Evolutionary conservation across 1,140 invertebrate species (phyloP), one percentile per base, ranked within the genome.

Genomic region (Caenorhabditis latens): DNA sequence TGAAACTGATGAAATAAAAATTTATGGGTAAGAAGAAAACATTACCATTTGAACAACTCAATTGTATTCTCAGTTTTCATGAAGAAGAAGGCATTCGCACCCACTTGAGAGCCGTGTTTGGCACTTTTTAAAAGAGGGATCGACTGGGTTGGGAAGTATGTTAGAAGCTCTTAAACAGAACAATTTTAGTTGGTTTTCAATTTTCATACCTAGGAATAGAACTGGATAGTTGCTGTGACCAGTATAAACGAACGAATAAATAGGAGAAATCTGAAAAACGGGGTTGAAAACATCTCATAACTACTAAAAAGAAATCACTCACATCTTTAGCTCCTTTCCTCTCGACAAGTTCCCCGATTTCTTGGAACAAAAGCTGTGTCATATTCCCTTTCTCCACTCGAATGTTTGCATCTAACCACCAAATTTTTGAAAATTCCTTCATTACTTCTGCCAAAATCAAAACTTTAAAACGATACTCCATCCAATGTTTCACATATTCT

Each of bases 381-480:
- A 71, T 16, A n/a, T n/a, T 46, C 8, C n/a, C 21, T 5, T 43
- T 71, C 42, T 71, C 24, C 13, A 71, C 65, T 6, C 11, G 9
- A 71, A 71, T 71, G 46, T 71, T n/a, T 8, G 65, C 65, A 46
- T 71, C 65, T 21, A 71, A 32, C 65, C 65, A 71, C 65, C 65
- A 71, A 43, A 71, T 19, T n/a, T 71, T 43, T 24, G 40, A 43
- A 19, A 19, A 71, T 14, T 71, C 65, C 42, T 71, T 71, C 65
- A 71, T 71, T 7, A 71, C 65, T 46, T 71, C 65, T 46, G 65
- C 65, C 11, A 71, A 5, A 71, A 71, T 71, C 13, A 71, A n/a
- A 43, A 42, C 14, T 21, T 71, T 71, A 19, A 71, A 71, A 19
- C 65, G 65, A 71, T 71, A 71, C 42, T 71, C 65, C 65, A 43